Percentiles rank a stretch among this genome's conserved stretches.
phyloP scores from a whole-genome alignment of 2,113 vertebrate species.

The Rattus norvegicus region GRCr8 NC_086027.1:75244001-75244500 shows the following conservation, averaged over 20 bases:
- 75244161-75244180: not conserved
- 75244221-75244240: not conserved
- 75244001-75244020: slow-evolving; percentile 36
- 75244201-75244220: slow-evolving; percentile 42
- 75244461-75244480: too few relatives aligned
- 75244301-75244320: slow-evolving; percentile 62
- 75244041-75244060: slow-evolving; percentile 66
- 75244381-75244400: not conserved
- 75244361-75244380: not conserved
- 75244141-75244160: not conserved
- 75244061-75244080: slow-evolving; percentile 32
- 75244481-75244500: not conserved
- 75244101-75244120: not conserved
- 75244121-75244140: not conserved
- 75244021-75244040: not conserved
- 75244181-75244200: not conserved
- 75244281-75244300: slow-evolving; percentile 42
- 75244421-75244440: not conserved
- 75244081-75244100: not conserved
- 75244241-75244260: slow-evolving; percentile 47
- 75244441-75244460: not conserved
- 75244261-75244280: slow-evolving; percentile 15
- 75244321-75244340: slow-evolving; percentile 21
- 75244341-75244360: not conserved
- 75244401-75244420: not conserved